These are phyloP conservation scores for Neogobius melanostomus DNA, from an alignment of 2,113 vertebrate species.

Conservation along the genomic window DNA sequence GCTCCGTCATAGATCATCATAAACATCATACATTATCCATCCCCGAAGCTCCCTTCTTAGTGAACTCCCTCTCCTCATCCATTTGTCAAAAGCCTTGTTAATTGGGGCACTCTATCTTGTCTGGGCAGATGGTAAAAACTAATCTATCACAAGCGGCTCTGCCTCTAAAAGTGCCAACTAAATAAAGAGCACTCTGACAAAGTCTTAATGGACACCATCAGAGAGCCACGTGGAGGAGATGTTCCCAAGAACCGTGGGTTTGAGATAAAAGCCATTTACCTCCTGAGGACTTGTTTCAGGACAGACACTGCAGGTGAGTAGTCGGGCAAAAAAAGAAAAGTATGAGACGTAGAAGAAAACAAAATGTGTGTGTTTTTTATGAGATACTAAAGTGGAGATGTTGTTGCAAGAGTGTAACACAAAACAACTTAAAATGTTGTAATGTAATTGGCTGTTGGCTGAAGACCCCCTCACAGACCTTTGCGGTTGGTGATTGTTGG, in stretches of 20 bases:
- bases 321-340: too few relatives aligned
- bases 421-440: too few relatives aligned
- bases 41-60: constrained; percentile 30
- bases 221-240: neutral
- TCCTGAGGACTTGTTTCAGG: neutral
- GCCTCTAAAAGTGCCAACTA: constrained; percentile 9
- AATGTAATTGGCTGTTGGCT: too few relatives aligned
- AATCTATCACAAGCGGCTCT: constrained; percentile 43
- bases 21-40: constrained; percentile 55
- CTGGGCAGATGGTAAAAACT: constrained; percentile 38
- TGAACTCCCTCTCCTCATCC: constrained; percentile 44
- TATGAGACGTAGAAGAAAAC: too few relatives aligned
- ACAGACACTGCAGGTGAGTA: too few relatives aligned
- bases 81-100: constrained; percentile 59
- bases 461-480: too few relatives aligned
- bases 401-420: too few relatives aligned
- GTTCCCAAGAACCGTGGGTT: neutral
- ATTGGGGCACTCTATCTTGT: constrained; percentile 62
- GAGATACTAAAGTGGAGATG: too few relatives aligned
- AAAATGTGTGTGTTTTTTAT: too few relatives aligned
- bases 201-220: constrained; percentile 13
- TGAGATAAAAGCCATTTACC: neutral
- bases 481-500: too few relatives aligned
- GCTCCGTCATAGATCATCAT: constrained; percentile 40
- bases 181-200: constrained; percentile 27